Evolutionary conservation across 2,113 vertebrate species (phyloP), one percentile per base, ranked within the genome.

Genomic region (Leptobrachium ailaonicum): DNA sequence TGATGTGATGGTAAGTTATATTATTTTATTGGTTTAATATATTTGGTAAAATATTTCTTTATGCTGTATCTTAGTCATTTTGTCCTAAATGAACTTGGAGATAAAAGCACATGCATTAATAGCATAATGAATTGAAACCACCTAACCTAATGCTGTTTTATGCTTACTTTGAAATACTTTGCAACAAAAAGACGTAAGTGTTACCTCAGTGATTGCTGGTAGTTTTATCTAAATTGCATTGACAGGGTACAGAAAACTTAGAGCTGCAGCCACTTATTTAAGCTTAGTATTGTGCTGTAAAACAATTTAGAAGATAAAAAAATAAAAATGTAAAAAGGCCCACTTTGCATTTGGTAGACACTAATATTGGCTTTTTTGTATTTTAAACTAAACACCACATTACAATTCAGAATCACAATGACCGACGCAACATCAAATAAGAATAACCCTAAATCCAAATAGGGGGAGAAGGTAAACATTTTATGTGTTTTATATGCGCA

Each of bases 91-190:
- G 47, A 50, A 68, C 75, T 41, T 76, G 41, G n/a, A 69, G 41
- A 32, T 10, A 69, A 69, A 69, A 69, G 41, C 10, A 69, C 41
- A 6, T 41, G 75, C 56, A 77, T 60, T 68, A 60, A 58, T 56
- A 64, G 60, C 4, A 41, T 77, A 43, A 69, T 66, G 58, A 77
- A 77, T 3, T 32, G 66, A 77, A 69, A 77, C 41, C 53, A 69
- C 66, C 67, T 68, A 76, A 69, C 66, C 67, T 68, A 76, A 77
- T 68, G 75, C 41, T 42, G 32, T 69, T 77, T 69, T 58, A 68
- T 56, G 32, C 47, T 44, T 63, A 76, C 75, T 58, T 66, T 66
- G 41, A 66, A 76, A 66, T 44, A 53, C 45, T 66, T 76, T 66
- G 32, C 47, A 12, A 32, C 58, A 6, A 58, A 75, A 76, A 76